Base-by-base conservation (phyloP, 2,888 invertebrate genomes). In the Protodeltote pygarga region DNA sequence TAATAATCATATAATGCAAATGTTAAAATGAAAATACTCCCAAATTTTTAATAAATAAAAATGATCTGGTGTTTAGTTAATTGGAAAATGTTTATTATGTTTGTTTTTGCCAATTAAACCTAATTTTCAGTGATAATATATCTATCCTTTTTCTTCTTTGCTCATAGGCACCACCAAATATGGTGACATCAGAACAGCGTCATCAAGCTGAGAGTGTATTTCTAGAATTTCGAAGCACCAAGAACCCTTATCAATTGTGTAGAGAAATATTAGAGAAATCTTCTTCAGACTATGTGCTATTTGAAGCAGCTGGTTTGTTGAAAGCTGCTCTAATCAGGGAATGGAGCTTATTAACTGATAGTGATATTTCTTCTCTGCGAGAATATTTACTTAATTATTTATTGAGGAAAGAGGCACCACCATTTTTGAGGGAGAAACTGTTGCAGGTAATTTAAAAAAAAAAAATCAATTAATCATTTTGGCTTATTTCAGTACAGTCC, bases 231-330 rank as follows among this genome's bases (percentile, higher is more conserved):
- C 93, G 96, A 17, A 96, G 95, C 79, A 95, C 96, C 2, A 95
- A 96, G 81, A 94, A 95, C 53, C 97, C 98, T 3, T 97, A 97
- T 83, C 94, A 94, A 42, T 83, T 97, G 37, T 98, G 97, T 81
- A 93, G 95, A 71, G 94, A 95, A 75, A 95, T 98, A 64, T 88
- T 98, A 63, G 96, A 96, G 79, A 94, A 94, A 48, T 94, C 94
- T 21, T 87, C 92, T 45, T 93, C 94, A 38, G 96, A 96, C 72
- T 97, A 97, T 89, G 96, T 98, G 3, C 86, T 97, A 37, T 98
- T 97, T 89, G 98, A 98, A 92, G 95, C 97, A 29, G 97, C 96
- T 3, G 95, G 96, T 50, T 93, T 97, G 11, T 87, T 98, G 45
- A 97, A 97, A 86, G 94, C 95, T 64, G 95, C 96, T 9, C 89